Evolutionary conservation across 1,140 invertebrate species (phyloP).

Genomic region (Hydropsyche tenuis): DNA sequence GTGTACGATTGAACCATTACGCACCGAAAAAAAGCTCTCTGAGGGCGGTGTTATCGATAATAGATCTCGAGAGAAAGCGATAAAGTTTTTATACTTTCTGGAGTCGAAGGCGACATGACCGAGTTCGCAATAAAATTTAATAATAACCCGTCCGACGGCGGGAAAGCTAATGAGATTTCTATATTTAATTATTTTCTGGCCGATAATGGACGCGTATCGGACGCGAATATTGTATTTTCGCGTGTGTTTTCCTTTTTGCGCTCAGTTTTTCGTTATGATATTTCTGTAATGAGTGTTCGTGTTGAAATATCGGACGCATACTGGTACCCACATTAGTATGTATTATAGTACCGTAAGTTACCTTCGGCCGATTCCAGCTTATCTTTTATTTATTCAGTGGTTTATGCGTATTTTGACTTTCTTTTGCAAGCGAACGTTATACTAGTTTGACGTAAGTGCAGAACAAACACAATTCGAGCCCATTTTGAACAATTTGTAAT

Average conservation of each 20-base stretch:
- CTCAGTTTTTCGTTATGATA: not conserved
- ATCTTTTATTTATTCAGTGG: slow-evolving; percentile 10
- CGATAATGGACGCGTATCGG: too few relatives aligned
- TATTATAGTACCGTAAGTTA: slow-evolving; percentile 15
- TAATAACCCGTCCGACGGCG: too few relatives aligned
- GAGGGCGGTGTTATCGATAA: not conserved
- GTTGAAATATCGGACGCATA: not conserved
- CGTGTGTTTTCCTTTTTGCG: not conserved
- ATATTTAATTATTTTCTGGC: too few relatives aligned
- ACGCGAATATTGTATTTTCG: too few relatives aligned
- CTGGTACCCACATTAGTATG: slow-evolving; percentile 22
- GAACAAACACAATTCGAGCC: not conserved
- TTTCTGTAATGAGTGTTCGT: too few relatives aligned
- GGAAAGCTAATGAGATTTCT: too few relatives aligned
- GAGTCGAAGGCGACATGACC: not conserved
- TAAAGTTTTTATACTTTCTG: not conserved
- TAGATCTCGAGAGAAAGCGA: not conserved
- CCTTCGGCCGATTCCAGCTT: not conserved
- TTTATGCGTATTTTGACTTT: not conserved
- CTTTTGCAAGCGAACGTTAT: not conserved
- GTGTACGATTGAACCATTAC: slow-evolving; percentile 4
- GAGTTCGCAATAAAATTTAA: too few relatives aligned
- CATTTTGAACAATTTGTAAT: not conserved
- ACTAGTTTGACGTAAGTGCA: not conserved
- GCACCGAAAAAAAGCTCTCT: not conserved